Base-by-base conservation (phyloP, 1,140 invertebrate genomes). In the Ostrea edulis region DNA sequence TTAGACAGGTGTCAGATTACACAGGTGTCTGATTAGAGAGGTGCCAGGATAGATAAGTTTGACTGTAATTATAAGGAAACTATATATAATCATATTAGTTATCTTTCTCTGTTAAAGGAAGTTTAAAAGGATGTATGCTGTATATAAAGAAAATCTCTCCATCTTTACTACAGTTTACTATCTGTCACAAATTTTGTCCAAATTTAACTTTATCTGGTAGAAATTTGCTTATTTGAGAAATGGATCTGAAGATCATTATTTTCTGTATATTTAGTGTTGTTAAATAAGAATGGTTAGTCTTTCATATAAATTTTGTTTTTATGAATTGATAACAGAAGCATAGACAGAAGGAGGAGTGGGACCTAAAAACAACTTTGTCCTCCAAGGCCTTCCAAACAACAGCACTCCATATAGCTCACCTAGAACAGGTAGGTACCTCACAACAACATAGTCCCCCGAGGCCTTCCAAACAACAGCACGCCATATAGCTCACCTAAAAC, bases 321-420 rank as follows among this genome's bases (percentile, higher is more conserved):
- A 44, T 44, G 35, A 62, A 62, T 62, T 20, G 7, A 20, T 17
- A n/a, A 29, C 29, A 77, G 68, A 77, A 77, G 5, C 68, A 77
- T 12, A 77, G 29, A 77, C 25, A 25, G 68, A 77, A 77, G 68
- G 65, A 35, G 0, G 68, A 77, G 29, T 77, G 68, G 68, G 68
- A 77, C 12, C 35, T 77, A 7, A 83, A 7, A 7, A 83, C 51
- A 52, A 83, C 68, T 11, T 77, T 35, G 25, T 77, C 68, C 22
- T 35, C 29, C 0, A 9, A 83, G 82, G 82, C 51, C 22, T 53
- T 53, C n/a, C 82, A 83, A 83, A 83, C 44, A 83, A 53, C 82
- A 83, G 52, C 82, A 20, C 82, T 83, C 29, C 68, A 77, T 22
- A 77, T 77, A 29, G 68, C 68, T 35, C 68, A 77, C 68, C 25